A percentile compares a stretch with the other conserved stretches of the same genome.
Evolutionary conservation across 1,140 invertebrate genomes (phyloP).

Genomic region (Periplaneta americana): DNA sequence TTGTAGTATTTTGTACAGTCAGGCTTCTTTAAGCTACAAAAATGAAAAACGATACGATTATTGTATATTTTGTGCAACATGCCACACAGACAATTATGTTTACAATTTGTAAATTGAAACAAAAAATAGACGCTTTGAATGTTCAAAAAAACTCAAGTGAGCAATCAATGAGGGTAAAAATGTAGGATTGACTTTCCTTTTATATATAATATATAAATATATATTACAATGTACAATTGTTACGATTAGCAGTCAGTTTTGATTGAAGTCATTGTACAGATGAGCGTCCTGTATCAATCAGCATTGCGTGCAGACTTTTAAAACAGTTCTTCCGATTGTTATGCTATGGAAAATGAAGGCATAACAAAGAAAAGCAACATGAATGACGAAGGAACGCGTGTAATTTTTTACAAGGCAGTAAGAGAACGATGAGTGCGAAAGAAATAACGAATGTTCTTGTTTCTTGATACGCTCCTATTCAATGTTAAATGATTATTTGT

Average conservation of each 20-base stretch:
- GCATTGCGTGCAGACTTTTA: neutral
- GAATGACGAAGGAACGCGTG: neutral
- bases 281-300: neutral
- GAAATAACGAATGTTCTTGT: neutral
- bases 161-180: neutral
- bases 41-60: slow-evolving; percentile 6
- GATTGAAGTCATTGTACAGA: neutral
- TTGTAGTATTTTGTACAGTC: slow-evolving; percentile 18
- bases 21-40: slow-evolving; percentile 2
- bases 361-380: neutral
- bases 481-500: slow-evolving; percentile 9
- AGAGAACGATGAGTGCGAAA: neutral
- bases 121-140: slow-evolving; percentile 19
- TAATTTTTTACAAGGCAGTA: neutral
- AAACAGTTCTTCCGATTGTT: slow-evolving; percentile 11
- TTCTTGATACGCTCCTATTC: slow-evolving; percentile 16
- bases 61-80: slow-evolving; percentile 16
- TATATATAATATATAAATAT: neutral
- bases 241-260: neutral
- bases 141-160: slow-evolving; percentile 5
- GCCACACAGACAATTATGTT: slow-evolving; percentile 8
- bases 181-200: neutral
- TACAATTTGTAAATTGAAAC: slow-evolving; percentile 16
- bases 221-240: neutral
- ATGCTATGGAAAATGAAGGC: slow-evolving; percentile 5